Conservation (phyloP, 1,140 invertebrate species). For the Medauroidea extradentata region DNA sequence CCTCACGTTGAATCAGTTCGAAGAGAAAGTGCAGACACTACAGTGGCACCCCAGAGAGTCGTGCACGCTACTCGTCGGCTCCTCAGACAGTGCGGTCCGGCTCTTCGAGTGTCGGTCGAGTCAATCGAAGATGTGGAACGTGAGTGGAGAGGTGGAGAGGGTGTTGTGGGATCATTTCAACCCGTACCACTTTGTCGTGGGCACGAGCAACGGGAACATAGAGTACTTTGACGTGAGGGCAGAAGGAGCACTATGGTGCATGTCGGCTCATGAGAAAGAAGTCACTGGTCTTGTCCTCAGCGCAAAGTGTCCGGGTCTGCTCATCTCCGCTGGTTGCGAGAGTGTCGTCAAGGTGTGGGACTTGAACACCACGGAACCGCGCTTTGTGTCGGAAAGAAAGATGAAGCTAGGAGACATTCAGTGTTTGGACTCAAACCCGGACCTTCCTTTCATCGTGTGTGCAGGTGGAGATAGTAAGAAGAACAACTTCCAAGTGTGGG, state of each 20-base stretch:
- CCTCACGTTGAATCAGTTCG: conserved; percentile 66
- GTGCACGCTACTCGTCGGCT: conserved; percentile 75
- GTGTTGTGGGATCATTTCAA: conserved; percentile 79
- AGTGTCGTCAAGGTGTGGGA: conserved; percentile 79
- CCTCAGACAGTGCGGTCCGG: conserved; percentile 60
- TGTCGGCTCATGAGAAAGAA: conserved; percentile 75
- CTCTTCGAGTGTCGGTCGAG: conserved; percentile 74
- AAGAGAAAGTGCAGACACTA: conserved; percentile 82
- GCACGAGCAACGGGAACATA: conserved; percentile 73
- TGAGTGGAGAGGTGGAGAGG: conserved; percentile 79
- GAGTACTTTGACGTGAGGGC: conserved; percentile 74
- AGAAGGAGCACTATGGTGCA: conserved; percentile 67
- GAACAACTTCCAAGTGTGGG: conserved; percentile 69
- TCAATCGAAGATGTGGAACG: conserved; percentile 61
- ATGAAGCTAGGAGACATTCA: conserved; percentile 66
- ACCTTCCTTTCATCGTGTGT: conserved; percentile 73
- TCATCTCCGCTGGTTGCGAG: conserved; percentile 70
- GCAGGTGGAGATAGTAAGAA: conserved; percentile 80
- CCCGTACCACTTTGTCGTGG: conserved; percentile 68
- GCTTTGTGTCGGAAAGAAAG: conserved; percentile 53
- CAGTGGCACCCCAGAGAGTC: conserved; percentile 82
- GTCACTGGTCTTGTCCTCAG: conserved; percentile 65
- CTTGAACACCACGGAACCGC: conserved; percentile 37
- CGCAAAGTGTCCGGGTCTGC: conserved; percentile 58
- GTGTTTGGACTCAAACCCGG: conserved; percentile 69